Evolutionary conservation across 1,140 invertebrate genomes (phyloP).

Genomic region (Lysiphlebus fabarum): DNA sequence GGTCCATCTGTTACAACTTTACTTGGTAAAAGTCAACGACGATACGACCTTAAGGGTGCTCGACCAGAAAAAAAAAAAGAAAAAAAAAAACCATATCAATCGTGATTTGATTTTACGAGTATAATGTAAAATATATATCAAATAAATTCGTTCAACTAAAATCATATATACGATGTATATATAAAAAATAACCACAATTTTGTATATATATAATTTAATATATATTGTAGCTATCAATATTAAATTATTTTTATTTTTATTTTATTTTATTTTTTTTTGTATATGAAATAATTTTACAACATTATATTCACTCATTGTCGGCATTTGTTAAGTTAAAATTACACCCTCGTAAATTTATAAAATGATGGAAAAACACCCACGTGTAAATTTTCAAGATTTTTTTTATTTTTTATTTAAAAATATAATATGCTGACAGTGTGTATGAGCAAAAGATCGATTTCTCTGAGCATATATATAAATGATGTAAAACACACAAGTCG

Average conservation of each 20-base stretch:
- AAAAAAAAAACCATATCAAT: neutral
- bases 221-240: no score
- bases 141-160: conserved; percentile 22
- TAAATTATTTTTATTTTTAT: neutral
- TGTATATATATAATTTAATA: no score
- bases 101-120: conserved; percentile 20
- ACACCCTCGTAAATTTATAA: conserved; percentile 11
- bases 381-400: no score
- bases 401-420: no score
- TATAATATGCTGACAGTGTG: no score
- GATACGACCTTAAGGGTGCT: conserved; percentile 23
- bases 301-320: no score
- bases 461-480: no score
- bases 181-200: no score
- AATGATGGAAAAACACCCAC: conserved; percentile 13
- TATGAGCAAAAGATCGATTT: no score
- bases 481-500: no score
- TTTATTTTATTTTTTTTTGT: neutral
- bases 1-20: conserved; percentile 43
- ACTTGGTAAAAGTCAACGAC: conserved; percentile 12
- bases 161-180: no score
- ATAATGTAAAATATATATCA: conserved; percentile 15
- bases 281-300: conserved; percentile 2
- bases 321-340: neutral
- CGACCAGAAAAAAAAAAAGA: conserved; percentile 10